A percentile compares a stretch with the other conserved stretches of the same genome.
Conservation (phyloP, 2,113 vertebrate genomes). For the Varanus komodoensis region DNA sequence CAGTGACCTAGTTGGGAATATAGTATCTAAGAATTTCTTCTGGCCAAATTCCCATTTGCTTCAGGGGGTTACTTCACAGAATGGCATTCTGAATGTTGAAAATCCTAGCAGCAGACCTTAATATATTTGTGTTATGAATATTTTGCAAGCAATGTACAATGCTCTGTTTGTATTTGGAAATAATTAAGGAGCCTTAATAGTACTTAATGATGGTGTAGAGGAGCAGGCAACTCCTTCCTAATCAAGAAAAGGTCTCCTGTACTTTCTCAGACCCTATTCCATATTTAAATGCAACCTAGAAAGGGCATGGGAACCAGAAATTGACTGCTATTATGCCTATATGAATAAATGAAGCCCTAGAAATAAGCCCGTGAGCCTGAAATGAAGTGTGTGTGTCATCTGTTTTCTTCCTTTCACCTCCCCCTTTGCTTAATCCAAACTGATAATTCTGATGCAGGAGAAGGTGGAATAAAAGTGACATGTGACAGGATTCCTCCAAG, state of each 20-base stretch:
- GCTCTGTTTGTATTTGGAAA: not conserved
- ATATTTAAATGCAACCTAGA: not conserved
- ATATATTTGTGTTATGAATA: not conserved
- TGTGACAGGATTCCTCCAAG: not conserved
- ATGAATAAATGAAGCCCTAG: not conserved
- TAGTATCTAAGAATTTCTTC: not conserved
- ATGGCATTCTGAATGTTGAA: not conserved
- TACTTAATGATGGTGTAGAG: not conserved
- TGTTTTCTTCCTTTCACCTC: too few relatives aligned
- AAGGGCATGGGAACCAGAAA: not conserved
- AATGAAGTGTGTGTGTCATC: not conserved
- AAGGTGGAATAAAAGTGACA: not conserved
- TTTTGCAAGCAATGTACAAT: not conserved
- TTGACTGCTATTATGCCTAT: not conserved
- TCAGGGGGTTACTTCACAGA: not conserved
- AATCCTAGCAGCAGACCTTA: not conserved
- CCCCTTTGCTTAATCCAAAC: not conserved
- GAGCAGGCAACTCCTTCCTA: not conserved
- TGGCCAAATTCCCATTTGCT: not conserved
- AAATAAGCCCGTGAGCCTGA: not conserved
- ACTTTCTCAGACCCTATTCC: not conserved
- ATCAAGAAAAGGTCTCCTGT: not conserved
- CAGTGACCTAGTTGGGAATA: not conserved
- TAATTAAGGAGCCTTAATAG: not conserved
- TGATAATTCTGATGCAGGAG: not conserved